Conservation (phyloP, 2,888 invertebrate genomes). For the Clepsis dumicolana region DNA sequence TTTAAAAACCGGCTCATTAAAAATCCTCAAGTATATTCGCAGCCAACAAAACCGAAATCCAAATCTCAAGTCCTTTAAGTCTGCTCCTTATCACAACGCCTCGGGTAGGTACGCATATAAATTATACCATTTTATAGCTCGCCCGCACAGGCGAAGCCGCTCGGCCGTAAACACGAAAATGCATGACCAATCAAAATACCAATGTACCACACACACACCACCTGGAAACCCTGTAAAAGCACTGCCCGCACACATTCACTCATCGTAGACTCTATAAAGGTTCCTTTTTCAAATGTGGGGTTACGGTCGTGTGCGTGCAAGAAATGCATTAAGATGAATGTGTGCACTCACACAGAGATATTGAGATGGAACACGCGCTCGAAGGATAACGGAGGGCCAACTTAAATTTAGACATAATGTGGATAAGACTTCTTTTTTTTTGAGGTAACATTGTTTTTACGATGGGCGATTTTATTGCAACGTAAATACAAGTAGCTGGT, state of each 20-base stretch:
- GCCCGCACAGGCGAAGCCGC: conserved; percentile 71
- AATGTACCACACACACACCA: conserved; percentile 75
- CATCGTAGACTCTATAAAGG: conserved; percentile 31
- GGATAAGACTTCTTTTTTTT: conserved; percentile 55
- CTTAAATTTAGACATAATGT: conserved; percentile 67
- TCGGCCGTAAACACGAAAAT: conserved; percentile 83
- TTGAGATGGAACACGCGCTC: conserved; percentile 84
- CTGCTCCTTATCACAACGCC: conserved; percentile 51
- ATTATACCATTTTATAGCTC: conserved; percentile 77
- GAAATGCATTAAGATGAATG: conserved; percentile 66
- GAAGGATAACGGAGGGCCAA: conserved; percentile 84
- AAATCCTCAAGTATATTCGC: not conserved
- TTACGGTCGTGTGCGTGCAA: conserved; percentile 54
- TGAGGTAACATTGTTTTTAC: not conserved
- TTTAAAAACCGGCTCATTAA: no score
- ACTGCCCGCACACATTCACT: conserved; percentile 36
- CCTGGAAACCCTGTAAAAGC: conserved; percentile 38
- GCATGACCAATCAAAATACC: conserved; percentile 87
- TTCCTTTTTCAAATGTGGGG: conserved; percentile 45
- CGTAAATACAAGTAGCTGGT: not conserved
- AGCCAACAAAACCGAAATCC: conserved; percentile 9
- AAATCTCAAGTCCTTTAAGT: conserved; percentile 32
- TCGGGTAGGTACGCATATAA: conserved; percentile 72
- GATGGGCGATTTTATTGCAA: not conserved
- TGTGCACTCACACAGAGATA: conserved; percentile 67